These are phyloP conservation scores for Aspidoscelis tigris DNA, from an alignment of 2,113 vertebrate genomes.

Conservation along the genomic window DNA sequence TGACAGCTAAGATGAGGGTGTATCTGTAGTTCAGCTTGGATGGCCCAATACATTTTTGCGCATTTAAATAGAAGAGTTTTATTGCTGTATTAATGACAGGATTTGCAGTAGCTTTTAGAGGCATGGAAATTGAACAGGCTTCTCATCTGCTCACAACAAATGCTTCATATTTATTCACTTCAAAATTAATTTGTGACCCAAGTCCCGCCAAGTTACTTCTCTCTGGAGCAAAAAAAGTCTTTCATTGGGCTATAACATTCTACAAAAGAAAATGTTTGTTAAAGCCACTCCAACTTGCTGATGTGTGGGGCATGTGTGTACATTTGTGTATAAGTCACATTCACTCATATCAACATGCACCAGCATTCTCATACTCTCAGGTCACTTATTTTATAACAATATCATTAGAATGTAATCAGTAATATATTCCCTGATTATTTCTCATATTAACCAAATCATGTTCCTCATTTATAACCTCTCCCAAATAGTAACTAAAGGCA, in stretches of 20 bases:
- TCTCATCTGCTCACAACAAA: background rate
- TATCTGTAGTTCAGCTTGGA: background rate
- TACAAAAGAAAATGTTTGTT: background rate
- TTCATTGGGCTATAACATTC: background rate
- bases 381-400: background rate
- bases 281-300: too few relatives aligned
- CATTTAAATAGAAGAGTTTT: background rate
- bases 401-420: background rate
- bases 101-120: background rate
- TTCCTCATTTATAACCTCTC: background rate
- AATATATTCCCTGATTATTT: too few relatives aligned
- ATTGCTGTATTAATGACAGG: background rate
- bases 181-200: conserved; percentile 9
- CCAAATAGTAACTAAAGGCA: background rate
- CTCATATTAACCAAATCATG: background rate
- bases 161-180: conserved; percentile 9
- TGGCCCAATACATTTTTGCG: background rate
- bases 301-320: too few relatives aligned
- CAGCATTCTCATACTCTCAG: background rate
- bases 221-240: conserved; percentile 7
- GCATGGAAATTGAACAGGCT: background rate
- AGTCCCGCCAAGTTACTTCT: conserved; percentile 3
- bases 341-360: background rate
- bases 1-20: background rate
- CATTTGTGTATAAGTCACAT: background rate